These are phyloP conservation scores for Pipistrellus kuhlii DNA, from an alignment of 2,797 vertebrate genomes.

Conservation along the genomic window DNA sequence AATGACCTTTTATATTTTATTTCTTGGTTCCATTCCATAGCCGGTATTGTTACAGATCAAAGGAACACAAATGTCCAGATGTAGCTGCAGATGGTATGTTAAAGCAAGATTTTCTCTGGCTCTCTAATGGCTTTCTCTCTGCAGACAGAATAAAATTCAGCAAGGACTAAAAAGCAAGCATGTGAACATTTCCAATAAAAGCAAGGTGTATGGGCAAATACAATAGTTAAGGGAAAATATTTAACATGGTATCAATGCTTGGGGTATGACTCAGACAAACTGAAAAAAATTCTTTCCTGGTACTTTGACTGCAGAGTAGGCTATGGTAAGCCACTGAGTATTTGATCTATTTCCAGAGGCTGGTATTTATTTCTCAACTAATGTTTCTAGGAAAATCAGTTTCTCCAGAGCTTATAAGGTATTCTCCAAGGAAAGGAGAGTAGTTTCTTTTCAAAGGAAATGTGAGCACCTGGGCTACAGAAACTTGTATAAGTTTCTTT, in stretches of 20 bases:
- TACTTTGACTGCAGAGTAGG: neutral
- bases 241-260: neutral
- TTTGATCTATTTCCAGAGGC: neutral
- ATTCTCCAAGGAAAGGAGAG: neutral
- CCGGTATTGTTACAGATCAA: neutral
- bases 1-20: neutral
- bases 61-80: neutral
- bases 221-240: neutral
- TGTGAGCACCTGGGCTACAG: neutral
- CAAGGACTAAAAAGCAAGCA: neutral
- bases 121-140: neutral
- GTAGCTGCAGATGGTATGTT: neutral
- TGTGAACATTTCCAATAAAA: conserved; percentile 2
- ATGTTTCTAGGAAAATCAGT: neutral
- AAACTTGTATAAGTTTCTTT: neutral
- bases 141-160: conserved; percentile 25
- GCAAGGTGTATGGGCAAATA: neutral
- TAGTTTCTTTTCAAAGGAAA: neutral
- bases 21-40: neutral
- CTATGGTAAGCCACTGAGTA: neutral
- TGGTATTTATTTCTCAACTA: neutral
- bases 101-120: conserved; percentile 22
- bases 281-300: neutral
- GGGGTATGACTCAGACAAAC: neutral
- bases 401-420: neutral